Percentiles rank a stretch among this genome's conserved stretches.
phyloP scores from a whole-genome alignment of 2,113 vertebrate genomes.

The Corvus moneduloides region DNA sequence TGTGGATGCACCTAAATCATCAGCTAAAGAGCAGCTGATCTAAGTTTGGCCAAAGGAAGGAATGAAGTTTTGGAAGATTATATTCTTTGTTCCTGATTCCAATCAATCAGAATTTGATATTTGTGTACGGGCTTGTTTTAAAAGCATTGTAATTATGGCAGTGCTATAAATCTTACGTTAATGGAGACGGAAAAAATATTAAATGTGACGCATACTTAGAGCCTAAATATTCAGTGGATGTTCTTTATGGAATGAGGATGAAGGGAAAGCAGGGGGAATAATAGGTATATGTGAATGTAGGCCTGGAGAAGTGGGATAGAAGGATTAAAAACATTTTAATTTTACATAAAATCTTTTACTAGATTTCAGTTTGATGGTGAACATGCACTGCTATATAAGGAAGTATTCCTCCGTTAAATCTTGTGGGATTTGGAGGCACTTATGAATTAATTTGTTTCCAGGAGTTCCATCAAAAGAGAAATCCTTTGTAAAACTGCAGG shows the following conservation, averaged over 20 bases:
- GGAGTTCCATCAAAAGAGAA: constrained; percentile 14
- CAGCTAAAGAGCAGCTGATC: not conserved
- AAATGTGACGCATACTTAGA: not conserved
- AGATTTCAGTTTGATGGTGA: not conserved
- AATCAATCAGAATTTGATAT: constrained; percentile 4
- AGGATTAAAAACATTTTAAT: not conserved
- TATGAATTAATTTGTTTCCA: constrained; percentile 14
- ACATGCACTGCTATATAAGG: not conserved
- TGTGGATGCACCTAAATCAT: constrained; percentile 26
- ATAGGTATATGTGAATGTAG: not conserved
- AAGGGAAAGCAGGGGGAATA: not conserved
- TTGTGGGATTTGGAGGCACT: not conserved
- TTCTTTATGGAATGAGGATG: not conserved
- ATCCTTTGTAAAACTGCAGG: not conserved
- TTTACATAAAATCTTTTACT: not conserved
- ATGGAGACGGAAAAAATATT: not conserved
- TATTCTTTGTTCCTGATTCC: not conserved
- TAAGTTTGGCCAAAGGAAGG: not conserved
- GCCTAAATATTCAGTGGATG: not conserved
- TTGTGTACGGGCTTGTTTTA: not conserved
- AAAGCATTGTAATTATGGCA: constrained; percentile 9
- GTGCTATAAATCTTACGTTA: not conserved
- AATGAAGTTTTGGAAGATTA: not conserved
- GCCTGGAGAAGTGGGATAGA: not conserved
- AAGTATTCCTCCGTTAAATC: not conserved